Base-by-base conservation (phyloP, 2,888 invertebrate genomes). In the Hypselothyrea guttata region DNA sequence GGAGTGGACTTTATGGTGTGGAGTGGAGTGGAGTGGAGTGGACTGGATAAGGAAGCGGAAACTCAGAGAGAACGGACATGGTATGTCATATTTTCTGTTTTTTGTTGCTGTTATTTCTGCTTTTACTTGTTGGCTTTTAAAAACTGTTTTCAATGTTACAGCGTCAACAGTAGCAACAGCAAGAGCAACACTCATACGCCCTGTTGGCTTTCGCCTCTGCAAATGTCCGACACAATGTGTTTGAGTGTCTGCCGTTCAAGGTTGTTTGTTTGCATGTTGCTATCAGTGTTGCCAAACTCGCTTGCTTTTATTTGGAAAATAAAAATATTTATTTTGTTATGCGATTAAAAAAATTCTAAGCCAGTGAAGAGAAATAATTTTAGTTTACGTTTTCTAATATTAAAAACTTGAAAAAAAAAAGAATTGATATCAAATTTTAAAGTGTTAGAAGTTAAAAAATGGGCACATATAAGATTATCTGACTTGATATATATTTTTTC, bases 121-220 rank as follows among this genome's bases (percentile, higher is more conserved):
- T 30, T 61, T 55, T 66, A 55, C 44, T 58, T 63, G 70, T 48
- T 63, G 55, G 65, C 67, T 68, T 84, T 81, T 81, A 71, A 73
- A 84, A 75, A 63, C 68, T 73, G 75, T 81, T 81, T 75, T 73
- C 84, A 81, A 71, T 75, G 78, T 66, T 81, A 54, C 60, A 75
- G n/a, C 51, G 47, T 28, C 48, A 63, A 48, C 49, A 61, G 45
- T 46, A 52, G 56, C 51, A 53, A 33, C 42, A 54, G 41, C 58
- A 48, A 53, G 13, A 46, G 62, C 51, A 61, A 60, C 74, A 75
- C 78, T 81, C 78, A 84, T 75, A 71, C 68, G 76, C 74, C 65
- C 55, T 62, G 82, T 63, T 73, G 65, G 34, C 34, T 46, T 40
- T 69, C 37, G 60, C 60, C 55, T 58, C 34, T 49, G 60, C 52